Conservation (phyloP, 1,140 invertebrate species). For the Caenorhabditis remanei region DNA sequence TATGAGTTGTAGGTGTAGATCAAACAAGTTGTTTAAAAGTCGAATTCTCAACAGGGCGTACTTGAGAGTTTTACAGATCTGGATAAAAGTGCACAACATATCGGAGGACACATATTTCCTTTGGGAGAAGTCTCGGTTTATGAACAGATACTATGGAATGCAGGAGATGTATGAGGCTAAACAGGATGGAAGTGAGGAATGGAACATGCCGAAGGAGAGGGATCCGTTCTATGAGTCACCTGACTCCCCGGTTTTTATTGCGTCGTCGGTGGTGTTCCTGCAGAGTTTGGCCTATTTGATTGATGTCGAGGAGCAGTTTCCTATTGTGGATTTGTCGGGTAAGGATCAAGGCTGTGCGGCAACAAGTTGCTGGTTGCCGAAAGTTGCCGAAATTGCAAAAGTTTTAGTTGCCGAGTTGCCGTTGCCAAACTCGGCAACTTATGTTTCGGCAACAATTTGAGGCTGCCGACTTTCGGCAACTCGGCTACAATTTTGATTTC, state of each 20-base stretch:
- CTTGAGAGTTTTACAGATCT: slow-evolving; percentile 79
- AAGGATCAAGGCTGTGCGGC: too few relatives aligned
- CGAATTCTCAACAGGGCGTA: neutral
- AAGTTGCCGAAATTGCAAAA: too few relatives aligned
- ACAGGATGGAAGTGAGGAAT: slow-evolving; percentile 80
- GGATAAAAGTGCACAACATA: slow-evolving; percentile 81
- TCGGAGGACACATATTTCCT: slow-evolving; percentile 81
- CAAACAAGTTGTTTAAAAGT: neutral
- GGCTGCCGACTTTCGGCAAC: too few relatives aligned
- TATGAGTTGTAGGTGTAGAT: too few relatives aligned
- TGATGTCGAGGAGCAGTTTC: slow-evolving; percentile 80
- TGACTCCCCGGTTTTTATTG: slow-evolving; percentile 81
- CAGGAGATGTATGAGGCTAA: slow-evolving; percentile 83
- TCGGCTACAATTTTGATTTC: too few relatives aligned
- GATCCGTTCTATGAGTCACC: slow-evolving; percentile 82
- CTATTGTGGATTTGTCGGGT: slow-evolving; percentile 62
- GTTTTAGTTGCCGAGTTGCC: too few relatives aligned
- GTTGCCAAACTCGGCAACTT: too few relatives aligned
- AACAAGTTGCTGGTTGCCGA: too few relatives aligned
- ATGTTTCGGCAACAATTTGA: too few relatives aligned
- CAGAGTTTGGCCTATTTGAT: slow-evolving; percentile 81
- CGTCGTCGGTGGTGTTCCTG: slow-evolving; percentile 81
- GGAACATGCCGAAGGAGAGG: slow-evolving; percentile 80
- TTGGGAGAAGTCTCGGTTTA: slow-evolving; percentile 81
- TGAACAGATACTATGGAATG: slow-evolving; percentile 82